These are phyloP conservation scores for Schizotus pectinicornis DNA, from an alignment of 2,888 invertebrate species.

Conservation along the genomic window DNA sequence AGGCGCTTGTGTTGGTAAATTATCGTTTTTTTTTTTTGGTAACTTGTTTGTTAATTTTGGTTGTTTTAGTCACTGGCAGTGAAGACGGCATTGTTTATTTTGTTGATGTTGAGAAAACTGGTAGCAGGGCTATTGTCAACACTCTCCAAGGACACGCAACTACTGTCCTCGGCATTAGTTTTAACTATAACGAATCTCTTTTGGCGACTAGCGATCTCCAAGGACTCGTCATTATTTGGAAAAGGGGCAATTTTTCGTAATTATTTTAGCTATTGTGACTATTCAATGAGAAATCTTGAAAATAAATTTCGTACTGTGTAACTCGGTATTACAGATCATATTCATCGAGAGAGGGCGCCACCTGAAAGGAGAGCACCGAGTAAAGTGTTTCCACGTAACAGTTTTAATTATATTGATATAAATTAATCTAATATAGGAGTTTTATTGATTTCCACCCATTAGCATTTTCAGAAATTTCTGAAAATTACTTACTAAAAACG, in stretches of 20 bases:
- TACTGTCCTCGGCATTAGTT: conserved; percentile 82
- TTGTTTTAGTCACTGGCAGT: conserved; percentile 70
- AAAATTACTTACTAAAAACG: too few species aligned
- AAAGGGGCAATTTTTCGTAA: conserved; percentile 52
- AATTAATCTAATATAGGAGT: too few species aligned
- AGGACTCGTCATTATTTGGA: conserved; percentile 81
- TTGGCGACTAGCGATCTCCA: conserved; percentile 84
- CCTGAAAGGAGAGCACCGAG: too few species aligned
- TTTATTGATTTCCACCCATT: too few species aligned
- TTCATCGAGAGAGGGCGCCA: too few species aligned
- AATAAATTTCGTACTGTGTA: too few species aligned
- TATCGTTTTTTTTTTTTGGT: neutral
- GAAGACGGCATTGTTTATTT: conserved; percentile 83
- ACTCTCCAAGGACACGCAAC: conserved; percentile 77
- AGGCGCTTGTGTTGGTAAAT: conserved; percentile 76
- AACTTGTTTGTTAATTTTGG: neutral
- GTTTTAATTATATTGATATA: too few species aligned
- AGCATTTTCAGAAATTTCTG: too few species aligned
- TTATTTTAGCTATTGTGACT: neutral
- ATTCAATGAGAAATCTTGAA: neutral
- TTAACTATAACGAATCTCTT: conserved; percentile 87
- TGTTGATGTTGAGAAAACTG: conserved; percentile 71
- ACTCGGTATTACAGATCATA: too few species aligned
- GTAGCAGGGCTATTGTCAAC: conserved; percentile 64
- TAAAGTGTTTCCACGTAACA: too few species aligned